A percentile compares a stretch with the other conserved stretches of the same genome.
phyloP scores from a whole-genome alignment of 2,797 vertebrate species.

The Gymnocypris eckloni region DNA sequence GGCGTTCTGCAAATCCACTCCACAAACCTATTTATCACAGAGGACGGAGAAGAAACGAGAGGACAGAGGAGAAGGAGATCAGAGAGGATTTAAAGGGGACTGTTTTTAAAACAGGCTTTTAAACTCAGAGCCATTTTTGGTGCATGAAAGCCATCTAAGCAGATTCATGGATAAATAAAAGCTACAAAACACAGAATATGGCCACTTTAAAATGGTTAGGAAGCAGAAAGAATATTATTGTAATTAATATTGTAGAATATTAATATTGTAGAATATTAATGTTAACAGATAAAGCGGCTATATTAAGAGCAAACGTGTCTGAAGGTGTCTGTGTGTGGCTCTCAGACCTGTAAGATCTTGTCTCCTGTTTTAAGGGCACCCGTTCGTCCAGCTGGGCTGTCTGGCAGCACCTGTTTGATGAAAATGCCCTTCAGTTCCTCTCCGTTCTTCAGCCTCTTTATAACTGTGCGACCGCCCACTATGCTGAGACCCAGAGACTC shows the following conservation, averaged over 20 bases:
- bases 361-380: constrained; percentile 91
- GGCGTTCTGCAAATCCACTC: constrained; percentile 86
- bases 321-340: background rate
- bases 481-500: constrained; percentile 96
- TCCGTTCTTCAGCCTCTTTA: constrained; percentile 94
- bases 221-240: no score
- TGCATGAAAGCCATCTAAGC: background rate
- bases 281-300: background rate
- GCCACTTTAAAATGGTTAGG: background rate
- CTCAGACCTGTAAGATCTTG: constrained; percentile 92
- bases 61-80: no score
- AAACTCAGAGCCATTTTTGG: background rate
- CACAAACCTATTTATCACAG: constrained; percentile 81
- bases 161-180: background rate
- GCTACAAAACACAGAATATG: background rate
- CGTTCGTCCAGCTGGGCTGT: constrained; percentile 88
- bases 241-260: background rate
- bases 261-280: background rate
- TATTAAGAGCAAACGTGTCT: background rate
- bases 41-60: background rate
- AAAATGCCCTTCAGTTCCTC: constrained; percentile 98
- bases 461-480: constrained; percentile 90
- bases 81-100: no score
- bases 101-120: no score
- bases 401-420: constrained; percentile 92